Percentiles rank a stretch among this genome's conserved stretches.
These are phyloP conservation scores for Gymnocypris eckloni DNA, from an alignment of 2,797 vertebrate genomes.

Conservation along the genomic window DNA sequence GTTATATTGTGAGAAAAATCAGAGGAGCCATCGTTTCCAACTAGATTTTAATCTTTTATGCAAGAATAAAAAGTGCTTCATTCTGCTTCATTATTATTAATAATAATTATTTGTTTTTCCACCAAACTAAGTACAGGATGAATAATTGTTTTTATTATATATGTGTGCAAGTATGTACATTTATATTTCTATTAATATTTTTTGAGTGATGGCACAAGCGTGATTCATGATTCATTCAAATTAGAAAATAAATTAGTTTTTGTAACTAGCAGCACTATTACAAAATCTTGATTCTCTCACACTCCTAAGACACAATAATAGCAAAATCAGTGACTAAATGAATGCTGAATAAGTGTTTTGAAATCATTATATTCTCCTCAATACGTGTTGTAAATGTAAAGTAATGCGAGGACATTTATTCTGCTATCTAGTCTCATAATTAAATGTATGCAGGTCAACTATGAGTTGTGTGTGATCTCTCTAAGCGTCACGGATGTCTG, in stretches of 20 bases:
- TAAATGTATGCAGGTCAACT: neutral
- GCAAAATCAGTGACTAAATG: neutral
- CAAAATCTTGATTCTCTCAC: neutral
- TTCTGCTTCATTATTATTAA: no score
- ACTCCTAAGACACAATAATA: neutral
- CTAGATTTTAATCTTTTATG: no score
- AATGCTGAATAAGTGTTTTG: neutral
- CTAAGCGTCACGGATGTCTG: conserved; percentile 18
- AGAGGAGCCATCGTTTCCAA: no score
- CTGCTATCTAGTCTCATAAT: neutral
- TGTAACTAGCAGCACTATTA: neutral
- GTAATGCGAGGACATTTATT: neutral
- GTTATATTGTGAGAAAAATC: no score
- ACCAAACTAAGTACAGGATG: neutral
- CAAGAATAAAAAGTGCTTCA: no score
- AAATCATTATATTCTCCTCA: neutral
- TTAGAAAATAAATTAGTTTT: no score
- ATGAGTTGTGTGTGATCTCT: neutral
- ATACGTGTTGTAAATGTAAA: neutral
- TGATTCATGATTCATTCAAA: neutral
- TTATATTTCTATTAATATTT: neutral
- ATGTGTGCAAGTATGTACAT: neutral
- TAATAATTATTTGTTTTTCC: no score
- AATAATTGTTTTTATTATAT: neutral
- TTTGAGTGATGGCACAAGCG: neutral